A percentile compares a stretch with the other conserved stretches of the same genome.
Conservation (phyloP, 2,797 vertebrate species). For the Danio jaintianensis region DNA sequence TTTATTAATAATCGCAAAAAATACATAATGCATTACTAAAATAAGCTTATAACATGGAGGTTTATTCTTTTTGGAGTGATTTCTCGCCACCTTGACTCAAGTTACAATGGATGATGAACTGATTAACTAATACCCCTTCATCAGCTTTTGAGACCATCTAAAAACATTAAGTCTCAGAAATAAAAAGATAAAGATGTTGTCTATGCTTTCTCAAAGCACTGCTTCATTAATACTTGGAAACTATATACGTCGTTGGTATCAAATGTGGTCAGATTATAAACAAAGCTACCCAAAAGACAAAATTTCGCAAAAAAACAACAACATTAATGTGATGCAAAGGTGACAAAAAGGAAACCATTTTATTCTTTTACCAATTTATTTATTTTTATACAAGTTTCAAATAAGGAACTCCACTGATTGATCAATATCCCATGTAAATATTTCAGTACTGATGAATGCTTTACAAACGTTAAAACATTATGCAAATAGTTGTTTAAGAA, state of each 20-base stretch:
- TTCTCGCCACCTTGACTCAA: too few relatives aligned
- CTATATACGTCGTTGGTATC: too few relatives aligned
- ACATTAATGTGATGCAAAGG: not conserved
- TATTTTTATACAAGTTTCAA: slow-evolving; percentile 71
- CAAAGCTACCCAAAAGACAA: not conserved
- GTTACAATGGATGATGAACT: too few relatives aligned
- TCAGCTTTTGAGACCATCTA: too few relatives aligned
- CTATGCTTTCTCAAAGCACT: too few relatives aligned
- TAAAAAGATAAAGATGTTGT: too few relatives aligned
- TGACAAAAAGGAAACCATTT: not conserved
- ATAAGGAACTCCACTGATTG: slow-evolving; percentile 63
- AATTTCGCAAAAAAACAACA: not conserved
- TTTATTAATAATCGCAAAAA: not conserved
- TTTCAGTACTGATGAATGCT: slow-evolving; percentile 57
- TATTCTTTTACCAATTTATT: slow-evolving; percentile 66
- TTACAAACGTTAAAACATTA: slow-evolving; percentile 59
- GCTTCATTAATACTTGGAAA: too few relatives aligned
- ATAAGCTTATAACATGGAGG: too few relatives aligned
- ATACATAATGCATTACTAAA: too few relatives aligned
- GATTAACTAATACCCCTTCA: too few relatives aligned
- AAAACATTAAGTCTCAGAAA: too few relatives aligned
- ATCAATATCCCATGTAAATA: slow-evolving; percentile 51
- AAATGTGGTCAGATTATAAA: too few relatives aligned
- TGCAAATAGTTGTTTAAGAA: slow-evolving; percentile 52
- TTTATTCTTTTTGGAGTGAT: not conserved